Conservation (phyloP, 53 echinoderm and acorn worm genomes). For the Actinopyga echinites region DNA sequence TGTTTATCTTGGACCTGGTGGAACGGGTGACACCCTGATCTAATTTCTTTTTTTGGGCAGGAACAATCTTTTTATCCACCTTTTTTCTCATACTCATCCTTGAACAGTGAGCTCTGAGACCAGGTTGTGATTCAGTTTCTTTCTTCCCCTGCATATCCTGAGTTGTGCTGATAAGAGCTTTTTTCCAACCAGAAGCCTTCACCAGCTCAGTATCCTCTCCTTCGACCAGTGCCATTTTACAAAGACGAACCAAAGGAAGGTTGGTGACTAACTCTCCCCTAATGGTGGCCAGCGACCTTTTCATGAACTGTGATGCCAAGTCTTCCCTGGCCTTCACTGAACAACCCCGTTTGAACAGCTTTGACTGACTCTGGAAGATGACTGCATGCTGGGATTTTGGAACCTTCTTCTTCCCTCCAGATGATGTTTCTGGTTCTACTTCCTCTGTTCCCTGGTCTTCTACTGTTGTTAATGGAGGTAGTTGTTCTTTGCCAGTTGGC, state of each 20-base stretch:
- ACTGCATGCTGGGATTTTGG: background rate
- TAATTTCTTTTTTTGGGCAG: background rate
- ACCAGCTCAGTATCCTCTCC: background rate
- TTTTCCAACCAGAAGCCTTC: background rate
- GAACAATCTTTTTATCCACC: background rate
- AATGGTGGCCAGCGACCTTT: background rate
- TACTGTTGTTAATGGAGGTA: background rate
- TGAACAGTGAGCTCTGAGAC: too few relatives aligned
- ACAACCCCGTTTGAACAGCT: background rate
- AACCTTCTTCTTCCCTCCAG: background rate
- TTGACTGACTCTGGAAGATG: constrained; percentile 4
- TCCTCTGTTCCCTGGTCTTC: background rate
- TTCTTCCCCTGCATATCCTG: background rate
- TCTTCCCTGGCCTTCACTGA: background rate
- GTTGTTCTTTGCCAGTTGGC: background rate
- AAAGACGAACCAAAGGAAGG: background rate
- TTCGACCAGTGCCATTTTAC: background rate
- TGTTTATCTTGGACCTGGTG: background rate
- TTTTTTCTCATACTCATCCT: constrained; percentile 13
- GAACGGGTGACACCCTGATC: background rate
- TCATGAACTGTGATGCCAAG: background rate
- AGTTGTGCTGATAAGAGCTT: background rate
- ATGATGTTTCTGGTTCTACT: background rate
- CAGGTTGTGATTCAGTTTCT: background rate
- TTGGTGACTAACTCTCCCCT: background rate